phyloP scores from a whole-genome alignment of 2,113 vertebrate genomes.

The Leucosticte australis region DNA sequence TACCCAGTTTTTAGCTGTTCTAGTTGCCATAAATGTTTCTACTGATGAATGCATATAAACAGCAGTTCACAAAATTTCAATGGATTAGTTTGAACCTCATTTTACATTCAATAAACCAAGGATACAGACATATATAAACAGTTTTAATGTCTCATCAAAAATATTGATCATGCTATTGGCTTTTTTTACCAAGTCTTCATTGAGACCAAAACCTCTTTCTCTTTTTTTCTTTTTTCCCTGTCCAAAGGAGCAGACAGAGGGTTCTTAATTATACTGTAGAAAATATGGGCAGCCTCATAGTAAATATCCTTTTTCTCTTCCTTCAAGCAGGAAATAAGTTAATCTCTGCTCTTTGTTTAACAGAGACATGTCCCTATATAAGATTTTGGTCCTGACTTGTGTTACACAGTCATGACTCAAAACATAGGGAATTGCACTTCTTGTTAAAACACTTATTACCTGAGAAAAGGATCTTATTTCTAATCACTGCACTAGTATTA shows the following conservation, averaged over 20 bases:
- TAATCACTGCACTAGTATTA: background rate
- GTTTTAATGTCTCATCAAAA: conserved; percentile 19
- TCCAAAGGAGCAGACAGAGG: background rate
- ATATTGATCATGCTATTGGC: background rate
- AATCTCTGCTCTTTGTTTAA: background rate
- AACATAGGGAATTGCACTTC: background rate
- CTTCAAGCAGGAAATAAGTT: background rate
- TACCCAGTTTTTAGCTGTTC: background rate
- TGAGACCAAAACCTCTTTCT: background rate
- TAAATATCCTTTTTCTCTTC: background rate
- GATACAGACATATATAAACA: background rate
- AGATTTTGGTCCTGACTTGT: background rate
- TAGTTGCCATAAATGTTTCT: background rate
- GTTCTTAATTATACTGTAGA: background rate
- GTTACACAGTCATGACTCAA: background rate
- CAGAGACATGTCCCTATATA: background rate
- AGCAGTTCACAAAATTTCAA: background rate
- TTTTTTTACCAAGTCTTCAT: background rate
- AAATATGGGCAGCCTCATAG: background rate
- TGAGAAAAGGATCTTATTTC: background rate
- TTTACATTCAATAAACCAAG: background rate
- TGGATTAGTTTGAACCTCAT: background rate
- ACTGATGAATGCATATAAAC: background rate
- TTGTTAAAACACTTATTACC: background rate
- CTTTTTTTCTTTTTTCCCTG: background rate